phyloP scores from a whole-genome alignment of 2,888 invertebrate genomes.

The Junonia oenone region DNA sequence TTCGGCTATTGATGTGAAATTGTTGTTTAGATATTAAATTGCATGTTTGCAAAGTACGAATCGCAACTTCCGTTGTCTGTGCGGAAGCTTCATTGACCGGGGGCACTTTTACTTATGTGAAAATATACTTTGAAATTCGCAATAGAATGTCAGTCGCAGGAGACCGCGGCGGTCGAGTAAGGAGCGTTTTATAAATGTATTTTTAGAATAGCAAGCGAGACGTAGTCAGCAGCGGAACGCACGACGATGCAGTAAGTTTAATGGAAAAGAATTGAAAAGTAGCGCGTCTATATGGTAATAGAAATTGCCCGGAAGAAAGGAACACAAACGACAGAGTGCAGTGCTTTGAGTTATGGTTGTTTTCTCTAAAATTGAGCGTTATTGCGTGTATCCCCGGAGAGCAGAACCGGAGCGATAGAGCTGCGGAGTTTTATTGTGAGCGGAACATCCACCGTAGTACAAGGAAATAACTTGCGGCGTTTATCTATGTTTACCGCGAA shows the following conservation, averaged over 20 bases:
- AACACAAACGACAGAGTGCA: slow-evolving; percentile 73
- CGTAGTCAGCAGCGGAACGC: slow-evolving; percentile 61
- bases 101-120: slow-evolving; percentile 37
- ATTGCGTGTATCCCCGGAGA: slow-evolving; percentile 59
- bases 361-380: slow-evolving; percentile 75
- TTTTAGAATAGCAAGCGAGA: slow-evolving; percentile 63
- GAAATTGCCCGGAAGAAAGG: slow-evolving; percentile 78
- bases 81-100: slow-evolving; percentile 60
- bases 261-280: slow-evolving; percentile 80
- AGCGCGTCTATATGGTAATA: slow-evolving; percentile 80
- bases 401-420: slow-evolving; percentile 31
- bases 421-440: slow-evolving; percentile 50
- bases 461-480: slow-evolving; percentile 54
- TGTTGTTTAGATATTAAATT: slow-evolving; percentile 19
- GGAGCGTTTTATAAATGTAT: slow-evolving; percentile 78
- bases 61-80: slow-evolving; percentile 43
- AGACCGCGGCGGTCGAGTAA: slow-evolving; percentile 66
- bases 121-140: slow-evolving; percentile 68
- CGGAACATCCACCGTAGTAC: slow-evolving; percentile 55
- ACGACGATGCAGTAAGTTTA: slow-evolving; percentile 76
- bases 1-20: slow-evolving; percentile 13
- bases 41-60: slow-evolving; percentile 33
- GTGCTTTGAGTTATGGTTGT: slow-evolving; percentile 74
- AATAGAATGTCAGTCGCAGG: slow-evolving; percentile 73
- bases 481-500: slow-evolving; percentile 29